Conservation (phyloP, 35 echinoderm and acorn worm species). For the Anneissia japonica region DNA sequence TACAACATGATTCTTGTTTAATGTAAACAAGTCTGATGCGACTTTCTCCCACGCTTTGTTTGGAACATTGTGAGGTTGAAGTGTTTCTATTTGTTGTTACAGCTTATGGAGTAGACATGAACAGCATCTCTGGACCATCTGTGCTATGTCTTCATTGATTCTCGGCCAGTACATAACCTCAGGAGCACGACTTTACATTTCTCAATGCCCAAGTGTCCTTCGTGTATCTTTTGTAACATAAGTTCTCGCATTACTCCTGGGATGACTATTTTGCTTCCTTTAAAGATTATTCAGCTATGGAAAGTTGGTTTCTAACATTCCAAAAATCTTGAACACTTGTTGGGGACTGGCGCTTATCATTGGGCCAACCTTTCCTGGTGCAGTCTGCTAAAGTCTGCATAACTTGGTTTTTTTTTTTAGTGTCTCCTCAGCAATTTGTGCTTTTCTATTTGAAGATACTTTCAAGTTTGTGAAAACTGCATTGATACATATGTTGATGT, state of each 20-base stretch:
- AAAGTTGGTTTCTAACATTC: neutral
- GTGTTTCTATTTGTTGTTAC: neutral
- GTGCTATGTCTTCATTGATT: slow-evolving; percentile 23
- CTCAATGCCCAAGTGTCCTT: slow-evolving; percentile 41
- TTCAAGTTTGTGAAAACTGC: slow-evolving; percentile 8
- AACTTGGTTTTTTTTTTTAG: no score
- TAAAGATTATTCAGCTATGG: slow-evolving; percentile 7
- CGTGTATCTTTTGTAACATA: slow-evolving; percentile 57
- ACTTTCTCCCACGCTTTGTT: slow-evolving; percentile 9
- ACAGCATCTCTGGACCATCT: slow-evolving; percentile 25
- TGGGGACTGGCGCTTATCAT: no score
- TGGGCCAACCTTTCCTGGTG: slow-evolving; percentile 8
- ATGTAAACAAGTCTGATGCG: slow-evolving; percentile 3
- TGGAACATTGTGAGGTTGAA: neutral
- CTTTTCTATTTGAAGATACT: no score
- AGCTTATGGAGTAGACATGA: no score
- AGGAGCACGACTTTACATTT: slow-evolving; percentile 8
- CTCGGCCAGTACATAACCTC: slow-evolving; percentile 16
- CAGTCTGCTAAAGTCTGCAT: no score
- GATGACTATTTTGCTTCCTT: slow-evolving; percentile 12
- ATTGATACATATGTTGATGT: slow-evolving; percentile 3
- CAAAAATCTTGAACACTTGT: slow-evolving; percentile 12
- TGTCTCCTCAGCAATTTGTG: no score
- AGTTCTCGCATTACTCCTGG: slow-evolving; percentile 1
- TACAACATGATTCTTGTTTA: slow-evolving; percentile 7